Evolutionary conservation across 2,888 invertebrate species (phyloP).

Genomic region (Patella depressa): DNA sequence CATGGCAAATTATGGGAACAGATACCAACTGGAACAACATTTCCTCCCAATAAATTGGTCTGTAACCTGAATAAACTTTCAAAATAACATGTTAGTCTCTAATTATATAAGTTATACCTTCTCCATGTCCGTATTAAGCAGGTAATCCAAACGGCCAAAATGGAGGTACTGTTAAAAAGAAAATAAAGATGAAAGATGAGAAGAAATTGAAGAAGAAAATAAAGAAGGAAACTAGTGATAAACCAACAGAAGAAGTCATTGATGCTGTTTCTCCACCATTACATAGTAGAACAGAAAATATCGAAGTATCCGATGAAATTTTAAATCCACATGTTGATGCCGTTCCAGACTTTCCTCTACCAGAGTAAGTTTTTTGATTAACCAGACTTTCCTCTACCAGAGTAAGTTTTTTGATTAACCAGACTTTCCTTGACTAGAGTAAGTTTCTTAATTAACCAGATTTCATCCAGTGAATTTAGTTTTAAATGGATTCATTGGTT

Average conservation of each 20-base stretch:
- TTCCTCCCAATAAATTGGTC: no score
- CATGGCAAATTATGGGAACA: no score
- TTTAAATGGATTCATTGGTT: no score
- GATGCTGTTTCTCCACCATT: constrained; percentile 18
- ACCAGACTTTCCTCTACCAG: no score
- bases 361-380: constrained; percentile 39
- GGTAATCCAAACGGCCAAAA: background rate
- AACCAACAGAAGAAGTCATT: constrained; percentile 23
- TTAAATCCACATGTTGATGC: constrained; percentile 40
- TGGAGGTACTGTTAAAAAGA: constrained; percentile 38
- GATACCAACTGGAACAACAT: no score
- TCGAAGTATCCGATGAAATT: constrained; percentile 35
- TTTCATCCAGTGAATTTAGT: no score
- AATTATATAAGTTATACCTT: background rate
- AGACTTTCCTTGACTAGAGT: no score
- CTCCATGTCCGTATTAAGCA: constrained; percentile 1
- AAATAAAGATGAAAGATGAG: constrained; percentile 50
- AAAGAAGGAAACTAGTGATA: constrained; percentile 31
- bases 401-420: no score
- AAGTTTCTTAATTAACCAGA: no score
- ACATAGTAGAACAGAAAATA: constrained; percentile 15
- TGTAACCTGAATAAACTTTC: no score
- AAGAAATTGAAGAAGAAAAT: constrained; percentile 50
- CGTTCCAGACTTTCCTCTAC: constrained; percentile 44
- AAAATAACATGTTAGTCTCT: background rate